Base-by-base conservation (phyloP, 1,140 invertebrate species). In the Polyergus mexicanus region DNA sequence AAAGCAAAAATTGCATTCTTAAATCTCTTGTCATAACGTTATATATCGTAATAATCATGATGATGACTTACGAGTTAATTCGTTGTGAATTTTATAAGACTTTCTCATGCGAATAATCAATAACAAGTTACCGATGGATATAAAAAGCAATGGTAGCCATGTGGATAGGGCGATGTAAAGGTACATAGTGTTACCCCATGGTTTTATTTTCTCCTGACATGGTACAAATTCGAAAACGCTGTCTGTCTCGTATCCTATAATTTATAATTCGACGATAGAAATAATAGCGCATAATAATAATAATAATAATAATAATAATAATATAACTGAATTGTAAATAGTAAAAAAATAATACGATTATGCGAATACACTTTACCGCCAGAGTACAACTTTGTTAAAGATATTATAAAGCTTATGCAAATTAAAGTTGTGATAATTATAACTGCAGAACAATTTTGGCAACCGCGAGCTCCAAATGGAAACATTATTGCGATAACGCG, bases 231-330 rank as follows among this genome's bases (percentile, higher is more conserved):
- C 94, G 69, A 94, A 94, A 32, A 94, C 92, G 69, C 93, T 94
- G 62, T 94, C 94, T 3, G 92, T 93, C 76, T 94, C 94, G 63
- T 94, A 94, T 62, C 94, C 94, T 94, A 62, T 10, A 86, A 89
- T 86, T 38, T 60, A 11, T 35, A 41, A 54, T 38, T 60, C 32
- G 28, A n/a, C 2, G 11, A 60, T 25, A 63, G 25, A 22, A 19
- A 47, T 63, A 51, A 13, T 35, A n/a, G 8, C 5, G 38, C 35
- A 4, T 32, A 51, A 4, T 22, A 51, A 38, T 28, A 54, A 11
- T 19, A 6, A 11, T 41, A 16, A 25, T 63, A 22, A 60, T 47
- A 51, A 38, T 32, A 54, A 11, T n/a, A 7, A 13, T 41, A 16
- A 25, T 65, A 22, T 72, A 47, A 60, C 51, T 56, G 62, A 63